Evolutionary conservation across 92 coral and sea anemone genomes (phyloP), one percentile per base, ranked within the genome.

Genomic region (Nematostella vectensis): DNA sequence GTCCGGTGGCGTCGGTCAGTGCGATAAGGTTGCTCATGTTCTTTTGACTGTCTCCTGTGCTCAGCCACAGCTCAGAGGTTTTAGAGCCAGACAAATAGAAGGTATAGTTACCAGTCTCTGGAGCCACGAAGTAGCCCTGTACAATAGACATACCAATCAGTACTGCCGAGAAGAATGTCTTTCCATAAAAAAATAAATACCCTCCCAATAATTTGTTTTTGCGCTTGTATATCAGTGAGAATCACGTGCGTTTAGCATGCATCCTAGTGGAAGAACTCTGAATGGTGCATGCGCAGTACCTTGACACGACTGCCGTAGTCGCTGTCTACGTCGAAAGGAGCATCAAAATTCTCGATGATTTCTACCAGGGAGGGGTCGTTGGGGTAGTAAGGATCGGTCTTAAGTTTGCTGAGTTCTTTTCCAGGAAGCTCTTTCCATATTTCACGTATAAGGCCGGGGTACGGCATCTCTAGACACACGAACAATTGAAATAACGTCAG

Each of bases 91-190:
- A 77, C 60, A 93, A 50, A 45, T 74, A 86, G 78, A 93, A 93
- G 11, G 99, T 93, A 77, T 93, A 93, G 88, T 83, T 72, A 11
- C 99, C 99, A 60, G 96, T 81, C 77, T 93, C 99, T 44, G 99
- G 99, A 13, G 94, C 96, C 31, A 93, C 87, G 44, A 93, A 93
- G 69, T 93, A 93, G 2, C 99, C 99, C 59, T 33, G 40, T 6
- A n/a, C n/a, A n/a, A n/a, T n/a, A n/a, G n/a, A n/a, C n/a, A n/a
- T n/a, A n/a, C n/a, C n/a, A n/a, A n/a, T n/a, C n/a, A n/a, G n/a
- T n/a, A n/a, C n/a, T n/a, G n/a, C n/a, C n/a, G n/a, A n/a, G n/a
- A n/a, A n/a, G n/a, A n/a, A n/a, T n/a, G n/a, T n/a, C n/a, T n/a
- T n/a, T n/a, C n/a, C n/a, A n/a, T n/a, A n/a, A n/a, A n/a, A n/a